Conservation (phyloP, 2,113 vertebrate species). For the Prochilodus magdalenae region DNA sequence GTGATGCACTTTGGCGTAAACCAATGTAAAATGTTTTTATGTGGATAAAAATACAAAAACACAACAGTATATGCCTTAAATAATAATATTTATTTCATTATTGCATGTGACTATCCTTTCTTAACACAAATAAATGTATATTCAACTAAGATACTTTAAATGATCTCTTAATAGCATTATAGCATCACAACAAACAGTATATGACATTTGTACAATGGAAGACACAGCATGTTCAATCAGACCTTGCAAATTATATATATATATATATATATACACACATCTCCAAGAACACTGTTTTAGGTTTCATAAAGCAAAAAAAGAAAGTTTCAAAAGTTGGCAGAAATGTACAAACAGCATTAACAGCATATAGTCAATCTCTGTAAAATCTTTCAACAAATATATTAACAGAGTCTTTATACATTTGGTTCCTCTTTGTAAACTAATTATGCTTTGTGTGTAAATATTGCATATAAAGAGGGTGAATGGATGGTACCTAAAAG, state of each 20-base stretch:
- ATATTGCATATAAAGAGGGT: constrained; percentile 83
- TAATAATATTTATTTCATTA: constrained; percentile 82
- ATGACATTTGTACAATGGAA: constrained; percentile 83
- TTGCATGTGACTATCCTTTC: constrained; percentile 87
- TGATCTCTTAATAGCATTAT: constrained; percentile 74
- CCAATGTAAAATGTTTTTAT: no score
- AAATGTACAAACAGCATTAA: constrained; percentile 86
- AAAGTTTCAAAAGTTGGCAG: constrained; percentile 74
- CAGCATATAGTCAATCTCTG: constrained; percentile 80
- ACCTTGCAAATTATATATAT: constrained; percentile 74
- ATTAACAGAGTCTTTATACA: constrained; percentile 77
- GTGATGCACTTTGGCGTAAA: not conserved
- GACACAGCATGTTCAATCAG: constrained; percentile 79
- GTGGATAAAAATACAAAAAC: not conserved
- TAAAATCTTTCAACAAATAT: constrained; percentile 80
- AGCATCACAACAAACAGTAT: constrained; percentile 77
- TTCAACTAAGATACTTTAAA: constrained; percentile 77
- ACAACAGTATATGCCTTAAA: constrained; percentile 80
- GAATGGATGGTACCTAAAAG: constrained; percentile 46
- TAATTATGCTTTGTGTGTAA: constrained; percentile 77
- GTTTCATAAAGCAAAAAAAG: constrained; percentile 74
- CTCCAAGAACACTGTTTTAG: constrained; percentile 76
- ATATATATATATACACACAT: constrained; percentile 64
- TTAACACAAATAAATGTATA: constrained; percentile 83
- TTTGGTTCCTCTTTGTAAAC: constrained; percentile 91